Base-by-base conservation (phyloP, 1,140 invertebrate genomes). In the Zaprionus capensis region DNA sequence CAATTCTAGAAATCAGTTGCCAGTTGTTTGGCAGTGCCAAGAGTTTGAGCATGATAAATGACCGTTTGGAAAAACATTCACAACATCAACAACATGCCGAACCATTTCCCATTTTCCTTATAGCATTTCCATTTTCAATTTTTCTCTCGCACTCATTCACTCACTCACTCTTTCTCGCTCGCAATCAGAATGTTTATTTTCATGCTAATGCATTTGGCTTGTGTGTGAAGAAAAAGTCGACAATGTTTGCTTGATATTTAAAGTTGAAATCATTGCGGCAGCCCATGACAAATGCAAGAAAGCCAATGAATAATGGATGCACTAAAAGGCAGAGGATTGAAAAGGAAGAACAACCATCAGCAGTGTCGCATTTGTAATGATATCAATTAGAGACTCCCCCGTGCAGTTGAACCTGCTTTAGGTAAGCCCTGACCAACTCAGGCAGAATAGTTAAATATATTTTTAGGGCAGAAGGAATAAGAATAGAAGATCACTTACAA, bases 41-140 rank as follows among this genome's bases (percentile, higher is more conserved):
- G 79, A 84, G 78, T 88, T 46, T 87, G 84, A 81, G 81, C 66
- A 81, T 84, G 82, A 87, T 87, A 88, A 88, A 88, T 88, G 84
- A 83, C 84, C 87, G 20, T 85, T 87, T 79, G 78, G 72, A 64
- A 20, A 38, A 68, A 64, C 74, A 78, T 38, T 59, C 41, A 44
- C 69, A 69, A 61, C 58, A 77, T 68, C 65, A 73, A 76, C 73
- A 72, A 71, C 69, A 73, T 66, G 61, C 49, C 61, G 46, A 75
- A 75, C 44, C 49, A 55, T 34, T 74, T 53, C 34, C 5, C n/a
- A 24, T 65, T 51, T 46, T 38, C 12, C 49, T 34, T 41, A 44
- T 41, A 9, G 31, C 56, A 58, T 59, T 36, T 59, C 34, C 34
- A 20, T 59, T 59, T 57, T 17, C 34, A 36, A 36, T 36, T 38